These are phyloP conservation scores for Syngnathus rostellatus DNA, from an alignment of 2,797 vertebrate species.

Conservation along the genomic window DNA sequence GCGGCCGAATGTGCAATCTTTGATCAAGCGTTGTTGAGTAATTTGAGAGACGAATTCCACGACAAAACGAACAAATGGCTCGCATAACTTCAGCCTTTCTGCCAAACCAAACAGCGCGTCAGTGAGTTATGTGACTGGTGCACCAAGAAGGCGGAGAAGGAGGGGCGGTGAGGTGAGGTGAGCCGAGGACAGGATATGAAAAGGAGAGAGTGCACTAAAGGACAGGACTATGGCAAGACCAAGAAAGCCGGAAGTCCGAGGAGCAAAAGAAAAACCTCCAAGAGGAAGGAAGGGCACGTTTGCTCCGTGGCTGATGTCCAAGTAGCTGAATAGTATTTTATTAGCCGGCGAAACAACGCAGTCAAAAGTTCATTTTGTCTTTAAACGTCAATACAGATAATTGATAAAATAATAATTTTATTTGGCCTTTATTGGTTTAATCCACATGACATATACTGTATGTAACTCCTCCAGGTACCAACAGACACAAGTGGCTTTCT, in stretches of 20 bases:
- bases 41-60: background rate
- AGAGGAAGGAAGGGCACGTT: slow-evolving; percentile 15
- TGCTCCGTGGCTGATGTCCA: background rate
- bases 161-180: slow-evolving; percentile 5
- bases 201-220: slow-evolving; percentile 8
- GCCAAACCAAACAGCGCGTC: background rate
- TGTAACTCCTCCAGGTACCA: too few species aligned
- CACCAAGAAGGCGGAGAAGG: background rate
- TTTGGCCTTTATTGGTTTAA: too few species aligned
- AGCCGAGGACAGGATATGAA: slow-evolving; percentile 16
- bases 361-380: background rate
- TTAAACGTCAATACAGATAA: too few species aligned
- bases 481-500: too few species aligned
- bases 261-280: background rate
- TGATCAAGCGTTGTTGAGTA: background rate
- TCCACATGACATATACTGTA: too few species aligned
- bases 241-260: background rate
- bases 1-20: background rate
- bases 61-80: background rate
- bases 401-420: too few species aligned
- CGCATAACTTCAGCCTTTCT: slow-evolving; percentile 3
- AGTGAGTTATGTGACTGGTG: background rate
- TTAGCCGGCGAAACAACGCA: background rate
- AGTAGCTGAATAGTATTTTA: background rate
- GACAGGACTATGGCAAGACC: background rate